Base-by-base conservation (phyloP, 2,888 invertebrate genomes). In the Meiosimyza decipiens region DNA sequence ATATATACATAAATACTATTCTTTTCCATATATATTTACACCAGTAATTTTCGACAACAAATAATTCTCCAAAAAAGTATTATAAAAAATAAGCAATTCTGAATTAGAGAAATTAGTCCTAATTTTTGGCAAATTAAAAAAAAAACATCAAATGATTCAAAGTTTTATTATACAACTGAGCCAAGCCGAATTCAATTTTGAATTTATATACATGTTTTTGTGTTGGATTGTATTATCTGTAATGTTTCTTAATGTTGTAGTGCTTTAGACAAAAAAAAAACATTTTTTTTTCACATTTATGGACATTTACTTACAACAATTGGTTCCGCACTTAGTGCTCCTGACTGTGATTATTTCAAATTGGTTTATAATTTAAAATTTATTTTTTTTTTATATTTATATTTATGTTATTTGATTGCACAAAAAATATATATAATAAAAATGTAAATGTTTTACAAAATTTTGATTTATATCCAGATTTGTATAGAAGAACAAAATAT, bases 241-340 rank as follows among this genome's bases (percentile, higher is more conserved):
- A 28, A 28, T 40, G 6, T 40, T 40, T 40, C 40, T 40, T 40
- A 40, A 40, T 40, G 40, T 40, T 63, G 12, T 13, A 60, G 72
- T 73, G 73, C 72, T 57, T 70, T 70, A 60, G 33, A 73, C 68
- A 74, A 64, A 71, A 65, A 40, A 22, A 22, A 72, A n/a, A 64
- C 50, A 55, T 72, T 69, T 73, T 54, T 75, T 78, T 73, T 73
- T 76, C 74, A 70, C 54, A 54, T 76, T 74, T 77, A 79, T 79
- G 81, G 82, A 83, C 83, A 82, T 83, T 85, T 90, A 95, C 96
- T 96, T 94, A 96, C 96, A 93, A 96, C 95, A 89, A 96, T 96
- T 88, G 96, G 96, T 91, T 96, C 96, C 91, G 95, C 94, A 91
- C 94, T 92, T 90, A 91, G 92, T 90, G 92, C 92, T 90, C 92